Evolutionary conservation across 2,888 invertebrate genomes (phyloP).

Genomic region (Drosophila seclusa): DNA sequence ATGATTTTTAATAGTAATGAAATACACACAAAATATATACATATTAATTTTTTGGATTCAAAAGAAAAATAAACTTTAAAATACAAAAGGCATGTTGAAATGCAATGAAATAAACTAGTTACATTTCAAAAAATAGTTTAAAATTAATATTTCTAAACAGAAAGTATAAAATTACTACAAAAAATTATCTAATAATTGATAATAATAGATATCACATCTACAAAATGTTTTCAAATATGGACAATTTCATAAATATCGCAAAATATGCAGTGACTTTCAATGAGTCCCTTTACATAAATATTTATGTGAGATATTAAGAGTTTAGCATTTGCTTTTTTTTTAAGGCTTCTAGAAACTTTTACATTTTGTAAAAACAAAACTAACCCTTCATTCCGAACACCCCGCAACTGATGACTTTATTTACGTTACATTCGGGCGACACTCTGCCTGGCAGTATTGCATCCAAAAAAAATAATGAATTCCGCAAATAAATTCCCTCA

Average conservation of each 20-base stretch:
- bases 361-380: constrained; percentile 51
- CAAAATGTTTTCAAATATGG: neutral
- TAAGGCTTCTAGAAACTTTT: constrained; percentile 60
- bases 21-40: neutral
- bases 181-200: neutral
- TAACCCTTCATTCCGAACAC: neutral
- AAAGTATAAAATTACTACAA: neutral
- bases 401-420: constrained; percentile 34
- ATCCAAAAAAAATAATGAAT: constrained; percentile 29
- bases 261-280: constrained; percentile 27
- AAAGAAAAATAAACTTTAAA: neutral
- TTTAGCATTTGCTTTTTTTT: constrained; percentile 23
- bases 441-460: constrained; percentile 8
- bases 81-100: neutral
- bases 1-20: neutral
- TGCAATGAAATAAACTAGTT: neutral
- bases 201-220: neutral
- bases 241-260: constrained; percentile 25
- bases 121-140: neutral
- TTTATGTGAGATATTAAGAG: constrained; percentile 36
- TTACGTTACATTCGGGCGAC: constrained; percentile 17
- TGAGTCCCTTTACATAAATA: constrained; percentile 28
- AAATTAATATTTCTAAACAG: neutral
- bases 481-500: constrained; percentile 46
- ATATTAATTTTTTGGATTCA: neutral